These are phyloP conservation scores for Leptinotarsa texana DNA, from an alignment of 1,140 invertebrate genomes.

Conservation along the genomic window DNA sequence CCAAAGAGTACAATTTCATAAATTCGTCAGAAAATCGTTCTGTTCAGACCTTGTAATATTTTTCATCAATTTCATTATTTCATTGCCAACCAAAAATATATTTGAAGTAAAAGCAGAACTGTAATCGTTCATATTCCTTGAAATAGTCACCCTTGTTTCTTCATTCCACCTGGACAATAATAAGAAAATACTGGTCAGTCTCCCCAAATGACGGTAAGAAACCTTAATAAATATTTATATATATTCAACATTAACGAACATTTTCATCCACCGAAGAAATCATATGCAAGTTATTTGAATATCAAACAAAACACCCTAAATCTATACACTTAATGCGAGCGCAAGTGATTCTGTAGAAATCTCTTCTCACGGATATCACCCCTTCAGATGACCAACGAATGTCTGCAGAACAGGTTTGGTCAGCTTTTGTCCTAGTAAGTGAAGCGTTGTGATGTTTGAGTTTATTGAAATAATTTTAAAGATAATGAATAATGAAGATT, in stretches of 20 bases:
- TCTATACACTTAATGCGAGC: conserved; percentile 20
- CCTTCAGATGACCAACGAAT: conserved; percentile 22
- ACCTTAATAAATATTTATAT: conserved; percentile 14
- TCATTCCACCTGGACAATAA: background rate
- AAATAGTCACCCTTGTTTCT: background rate
- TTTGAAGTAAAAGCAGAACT: too few species aligned
- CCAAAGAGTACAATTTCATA: too few species aligned
- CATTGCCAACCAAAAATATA: too few species aligned
- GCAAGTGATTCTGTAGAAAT: conserved; percentile 29
- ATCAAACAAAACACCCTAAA: conserved; percentile 41
- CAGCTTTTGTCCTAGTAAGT: conserved; percentile 11
- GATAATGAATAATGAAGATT: too few species aligned
- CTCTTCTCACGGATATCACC: conserved; percentile 37
- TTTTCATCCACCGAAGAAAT: conserved; percentile 20
- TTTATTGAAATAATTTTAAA: too few species aligned
- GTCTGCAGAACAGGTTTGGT: conserved; percentile 41
- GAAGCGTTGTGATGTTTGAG: too few species aligned
- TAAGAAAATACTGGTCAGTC: background rate
- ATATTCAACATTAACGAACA: conserved; percentile 6
- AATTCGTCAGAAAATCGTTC: too few species aligned
- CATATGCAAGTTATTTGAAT: conserved; percentile 38
- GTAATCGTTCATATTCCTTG: background rate
- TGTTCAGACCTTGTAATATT: too few species aligned
- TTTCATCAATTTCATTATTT: too few species aligned
- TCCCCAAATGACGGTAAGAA: background rate